Percentiles rank a stretch among this genome's conserved stretches.
Evolutionary conservation across 2,888 invertebrate genomes (phyloP).

Genomic region (Sussaba pulchella): DNA sequence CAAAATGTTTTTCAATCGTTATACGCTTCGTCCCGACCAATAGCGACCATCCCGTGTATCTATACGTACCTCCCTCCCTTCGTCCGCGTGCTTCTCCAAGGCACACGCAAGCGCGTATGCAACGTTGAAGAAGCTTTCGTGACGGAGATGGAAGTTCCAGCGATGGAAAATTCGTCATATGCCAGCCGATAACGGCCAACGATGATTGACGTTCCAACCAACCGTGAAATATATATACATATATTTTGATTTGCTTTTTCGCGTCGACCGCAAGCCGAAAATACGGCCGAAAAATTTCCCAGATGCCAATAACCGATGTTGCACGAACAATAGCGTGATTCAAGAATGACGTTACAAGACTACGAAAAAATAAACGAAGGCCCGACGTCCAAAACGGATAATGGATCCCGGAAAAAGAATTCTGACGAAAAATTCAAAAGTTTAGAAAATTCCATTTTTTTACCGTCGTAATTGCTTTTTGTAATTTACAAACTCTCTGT

Average conservation of each 20-base stretch:
- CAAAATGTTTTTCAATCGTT: background rate
- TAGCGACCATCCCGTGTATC: background rate
- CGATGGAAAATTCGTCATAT: slow-evolving; percentile 18
- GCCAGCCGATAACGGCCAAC: slow-evolving; percentile 11
- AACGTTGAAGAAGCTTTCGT: background rate
- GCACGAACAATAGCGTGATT: slow-evolving; percentile 12
- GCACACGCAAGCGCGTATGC: background rate
- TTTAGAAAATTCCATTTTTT: background rate
- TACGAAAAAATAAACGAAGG: background rate
- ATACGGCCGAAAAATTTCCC: background rate
- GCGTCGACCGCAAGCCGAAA: background rate
- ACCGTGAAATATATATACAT: background rate
- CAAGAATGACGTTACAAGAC: background rate
- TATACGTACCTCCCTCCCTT: background rate
- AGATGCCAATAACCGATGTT: slow-evolving; percentile 28
- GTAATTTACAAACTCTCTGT: too few species aligned
- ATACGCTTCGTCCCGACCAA: background rate
- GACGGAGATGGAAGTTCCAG: background rate
- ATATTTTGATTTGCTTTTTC: background rate
- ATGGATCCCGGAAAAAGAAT: background rate
- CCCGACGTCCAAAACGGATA: background rate
- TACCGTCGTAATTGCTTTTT: background rate
- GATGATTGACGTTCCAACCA: slow-evolving; percentile 21
- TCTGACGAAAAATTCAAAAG: background rate
- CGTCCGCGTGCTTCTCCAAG: background rate